Base-by-base conservation (phyloP, 2,888 invertebrate species). In the Napeogenes inachia region DNA sequence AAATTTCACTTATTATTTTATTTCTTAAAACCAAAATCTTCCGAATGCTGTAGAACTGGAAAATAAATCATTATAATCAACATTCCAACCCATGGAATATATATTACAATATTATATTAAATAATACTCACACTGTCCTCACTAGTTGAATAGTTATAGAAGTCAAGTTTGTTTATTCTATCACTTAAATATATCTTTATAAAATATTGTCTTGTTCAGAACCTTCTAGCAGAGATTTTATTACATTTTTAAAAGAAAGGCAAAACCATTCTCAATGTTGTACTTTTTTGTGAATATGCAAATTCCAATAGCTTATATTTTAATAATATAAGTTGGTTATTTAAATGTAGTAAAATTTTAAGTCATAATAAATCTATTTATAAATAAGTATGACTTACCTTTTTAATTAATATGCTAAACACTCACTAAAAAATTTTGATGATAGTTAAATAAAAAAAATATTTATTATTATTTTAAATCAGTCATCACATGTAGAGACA, bases 51-150 rank as follows among this genome's bases (percentile, higher is more conserved):
- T n/a, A 62, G 62, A 66, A 69, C 73, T 73, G 72, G 58, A 66
- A 73, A 67, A 67, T 59, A 69, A 68, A 69, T 61, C 56, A 58
- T 35, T 64, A 55, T 50, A 63, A 62, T 54, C 54, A 50, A 56
- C 57, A 35, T 55, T 45, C 4, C 38, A 21, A 30, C 45, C 32
- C 30, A 5, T 54, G 30, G 54, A 32, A 59, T 30, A 30, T 50
- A 60, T 46, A 47, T 57, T 78, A 78, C 72, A 77, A 62, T 59
- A 57, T n/a, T 56, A 64, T 45, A 68, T 69, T 75, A 80, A 81
- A 72, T 75, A 75, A 84, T 86, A 85, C 86, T 82, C 83, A 84
- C 80, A 78, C 70, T 67, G 63, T 70, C 70, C 45, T 47, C 55
- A 45, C 13, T 46, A 58, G 13, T 42, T 42, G 50, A 57, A 64